Base-by-base conservation (phyloP, 2,888 invertebrate species). In the Hyposoter didymator region DNA sequence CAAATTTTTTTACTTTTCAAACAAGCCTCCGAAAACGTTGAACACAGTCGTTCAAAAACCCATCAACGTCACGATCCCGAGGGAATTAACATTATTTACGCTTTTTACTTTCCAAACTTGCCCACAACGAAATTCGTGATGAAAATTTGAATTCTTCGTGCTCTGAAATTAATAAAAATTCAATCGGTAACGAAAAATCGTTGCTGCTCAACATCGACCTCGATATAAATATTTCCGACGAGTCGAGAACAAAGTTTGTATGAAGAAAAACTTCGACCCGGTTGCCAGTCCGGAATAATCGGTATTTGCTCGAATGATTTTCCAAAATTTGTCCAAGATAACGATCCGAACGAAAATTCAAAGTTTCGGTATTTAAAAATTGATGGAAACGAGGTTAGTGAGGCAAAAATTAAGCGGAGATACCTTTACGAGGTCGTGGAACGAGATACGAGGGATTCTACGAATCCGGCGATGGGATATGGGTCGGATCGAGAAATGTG, bases 381-480 rank as follows among this genome's bases (percentile, higher is more conserved):
- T 4, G 28, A 59, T n/a, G 12, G 32, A n/a, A 62, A 28, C 2
- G 47, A 52, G 55, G 39, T n/a, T 14, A 35, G 49, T 19, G 49
- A 43, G n/a, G 45, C 6, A 19, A 28, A 17, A 52, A 66, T 17
- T 66, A 19, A 35, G 66, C 14, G 22, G 59, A 64, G 80, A 73
- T 82, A 85, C 88, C 89, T 88, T 88, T 87, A 88, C 89, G 88
- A 89, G 88, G 89, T 86, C 87, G 88, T 88, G 88, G 88, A 88
- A 89, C 86, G 86, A 88, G 87, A 87, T 80, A 79, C 72, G 84
- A 72, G 70, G 49, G 84, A 87, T 91, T 91, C 90, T 88, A 83
- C 89, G 90, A 91, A 91, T 87, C 88, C 82, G 83, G 88, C 78
- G 89, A 88, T 89, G 88, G 88, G 90, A 89, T 90, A 88, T 89